Percentiles rank a stretch among this genome's conserved stretches.
Evolutionary conservation across 2,113 vertebrate species (phyloP).

Genomic region (Eubucco bourcierii): DNA sequence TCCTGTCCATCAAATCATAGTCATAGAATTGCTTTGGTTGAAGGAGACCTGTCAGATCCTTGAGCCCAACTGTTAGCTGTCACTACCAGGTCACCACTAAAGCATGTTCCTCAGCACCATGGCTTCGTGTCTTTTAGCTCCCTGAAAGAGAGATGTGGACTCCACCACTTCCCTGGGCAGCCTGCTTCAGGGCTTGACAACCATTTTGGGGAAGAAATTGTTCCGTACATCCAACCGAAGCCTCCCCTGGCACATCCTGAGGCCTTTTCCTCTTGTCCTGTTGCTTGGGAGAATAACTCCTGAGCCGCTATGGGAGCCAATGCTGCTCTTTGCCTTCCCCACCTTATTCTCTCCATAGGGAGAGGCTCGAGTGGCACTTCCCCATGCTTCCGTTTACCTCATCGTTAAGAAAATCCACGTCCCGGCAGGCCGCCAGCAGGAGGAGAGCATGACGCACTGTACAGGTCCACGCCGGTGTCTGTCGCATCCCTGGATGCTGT

Average conservation of each 20-base stretch:
- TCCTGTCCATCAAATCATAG: neutral
- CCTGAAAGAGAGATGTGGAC: neutral
- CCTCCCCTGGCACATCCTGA: neutral
- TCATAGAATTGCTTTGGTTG: neutral
- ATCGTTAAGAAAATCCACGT: neutral
- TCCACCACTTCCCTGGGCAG: neutral
- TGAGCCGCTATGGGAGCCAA: accelerated
- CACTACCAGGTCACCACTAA: neutral
- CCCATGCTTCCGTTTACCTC: neutral
- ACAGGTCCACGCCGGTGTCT: neutral
- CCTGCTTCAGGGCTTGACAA: neutral
- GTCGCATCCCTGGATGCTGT: neutral
- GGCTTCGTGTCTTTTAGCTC: neutral
- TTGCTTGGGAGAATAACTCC: too few relatives aligned
- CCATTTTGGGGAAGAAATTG: too few relatives aligned
- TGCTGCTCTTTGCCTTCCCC: neutral
- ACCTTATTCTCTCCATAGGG: neutral
- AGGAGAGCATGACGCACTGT: neutral
- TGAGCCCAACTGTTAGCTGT: neutral
- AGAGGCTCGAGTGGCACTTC: accelerated
- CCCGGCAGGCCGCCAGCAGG: neutral
- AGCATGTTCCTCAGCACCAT: neutral
- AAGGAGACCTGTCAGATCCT: neutral
- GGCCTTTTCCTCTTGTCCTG: neutral
- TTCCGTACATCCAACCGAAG: neutral